Conservation (phyloP, 2,113 vertebrate species). For the Lynx canadensis region DNA sequence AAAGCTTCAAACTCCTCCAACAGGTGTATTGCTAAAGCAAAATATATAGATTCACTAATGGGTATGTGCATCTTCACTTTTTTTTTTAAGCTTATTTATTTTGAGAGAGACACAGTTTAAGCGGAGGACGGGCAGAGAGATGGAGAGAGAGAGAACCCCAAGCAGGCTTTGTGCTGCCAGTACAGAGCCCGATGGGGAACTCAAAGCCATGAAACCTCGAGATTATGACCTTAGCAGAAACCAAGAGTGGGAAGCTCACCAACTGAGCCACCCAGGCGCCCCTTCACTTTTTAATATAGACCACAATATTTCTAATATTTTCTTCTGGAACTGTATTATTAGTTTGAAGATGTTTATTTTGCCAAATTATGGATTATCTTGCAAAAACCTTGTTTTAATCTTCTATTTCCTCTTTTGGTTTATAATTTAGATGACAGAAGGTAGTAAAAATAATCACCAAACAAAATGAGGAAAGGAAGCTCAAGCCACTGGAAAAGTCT, state of each 20-base stretch:
- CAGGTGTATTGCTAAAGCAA: background rate
- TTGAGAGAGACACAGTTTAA: too few species aligned
- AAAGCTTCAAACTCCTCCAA: background rate
- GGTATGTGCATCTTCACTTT: background rate
- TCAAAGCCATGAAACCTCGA: too few species aligned
- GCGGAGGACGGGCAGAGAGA: too few species aligned
- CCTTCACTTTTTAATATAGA: background rate
- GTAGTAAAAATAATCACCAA: background rate
- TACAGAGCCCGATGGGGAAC: too few species aligned
- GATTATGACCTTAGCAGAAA: too few species aligned
- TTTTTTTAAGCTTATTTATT: too few species aligned
- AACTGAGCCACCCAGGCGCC: too few species aligned
- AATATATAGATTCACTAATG: background rate
- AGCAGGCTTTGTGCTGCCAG: too few species aligned
- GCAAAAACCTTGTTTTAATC: background rate
- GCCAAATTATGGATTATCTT: background rate
- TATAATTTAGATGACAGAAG: background rate
- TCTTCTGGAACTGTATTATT: background rate
- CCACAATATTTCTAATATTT: background rate
- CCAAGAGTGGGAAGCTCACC: too few species aligned
- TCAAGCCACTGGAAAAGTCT: background rate
- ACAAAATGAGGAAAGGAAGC: constrained; percentile 11
- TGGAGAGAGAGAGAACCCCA: too few species aligned
- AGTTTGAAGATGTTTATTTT: background rate
- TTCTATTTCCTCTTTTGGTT: background rate